Base-by-base conservation (phyloP, 2,113 vertebrate species). In the Onychostruthus taczanowskii region DNA sequence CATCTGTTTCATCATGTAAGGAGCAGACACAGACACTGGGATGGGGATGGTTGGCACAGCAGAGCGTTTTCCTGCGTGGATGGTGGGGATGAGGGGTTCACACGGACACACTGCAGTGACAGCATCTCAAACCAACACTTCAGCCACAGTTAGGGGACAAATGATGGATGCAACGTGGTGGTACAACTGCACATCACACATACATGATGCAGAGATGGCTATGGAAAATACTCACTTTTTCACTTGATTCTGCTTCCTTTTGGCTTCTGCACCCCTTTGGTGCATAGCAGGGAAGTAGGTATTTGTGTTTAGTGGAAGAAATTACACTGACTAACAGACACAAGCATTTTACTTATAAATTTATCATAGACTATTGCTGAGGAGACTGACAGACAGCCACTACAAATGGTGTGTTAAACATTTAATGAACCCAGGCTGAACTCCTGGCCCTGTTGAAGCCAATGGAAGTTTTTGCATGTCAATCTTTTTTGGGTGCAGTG, bases 191-290 rank as follows among this genome's bases (percentile, higher is more conserved):
- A 86, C 77, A 16, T 55, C 90, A 92, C 93, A 96, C 37, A 6
- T 74, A 96, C 80, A 82, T 85, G 95, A 96, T 96, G 96, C 83
- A 95, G 94, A 94, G 97, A 96, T 96, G 89, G 92, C 84, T 93
- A 96, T 97, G 95, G 94, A 76, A 97, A 95, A 97, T 98, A 98
- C 98, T 98, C 98, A 98, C 98, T 98, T 97, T 97, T 98, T 97
- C 96, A 96, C 97, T 95, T 91, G 97, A 85, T 95, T 96, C 97
- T 97, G 97, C 76, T 96, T 98, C 97, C 94, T 97, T 98, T 96
- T 95, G 97, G 96, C 87, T 97, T 98, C 96, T 97, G 97, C 95
- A 98, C 82, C 92, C 97, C 96, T 98, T 96, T 96, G 97, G 97
- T 96, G 97, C 96, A 95, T 95, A 97, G 92, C 95, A 96, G 97